These are phyloP conservation scores for Propithecus coquereli DNA, from an alignment of 2,113 vertebrate species.

Conservation along the genomic window DNA sequence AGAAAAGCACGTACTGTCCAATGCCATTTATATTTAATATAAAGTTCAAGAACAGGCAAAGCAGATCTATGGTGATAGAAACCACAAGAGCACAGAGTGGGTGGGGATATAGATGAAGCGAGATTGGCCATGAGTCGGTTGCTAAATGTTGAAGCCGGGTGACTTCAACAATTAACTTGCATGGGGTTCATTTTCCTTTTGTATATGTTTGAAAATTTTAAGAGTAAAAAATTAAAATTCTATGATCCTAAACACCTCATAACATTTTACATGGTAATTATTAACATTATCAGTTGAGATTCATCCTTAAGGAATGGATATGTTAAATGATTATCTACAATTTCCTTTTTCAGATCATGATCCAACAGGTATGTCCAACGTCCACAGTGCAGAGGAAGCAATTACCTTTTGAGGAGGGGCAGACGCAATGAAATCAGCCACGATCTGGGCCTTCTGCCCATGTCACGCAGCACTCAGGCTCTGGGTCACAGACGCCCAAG, in stretches of 20 bases:
- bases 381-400: constrained; percentile 8
- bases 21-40: neutral
- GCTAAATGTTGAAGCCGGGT: neutral
- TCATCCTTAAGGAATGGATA: constrained; percentile 8
- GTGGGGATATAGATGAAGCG: neutral
- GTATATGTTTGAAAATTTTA: neutral
- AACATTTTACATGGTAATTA: neutral
- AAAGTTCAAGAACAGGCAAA: neutral
- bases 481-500: neutral
- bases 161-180: neutral
- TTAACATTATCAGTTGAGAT: neutral
- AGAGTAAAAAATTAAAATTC: constrained; percentile 4
- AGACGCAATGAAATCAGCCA: neutral
- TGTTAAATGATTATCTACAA: constrained; percentile 14
- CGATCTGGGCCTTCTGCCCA: neutral
- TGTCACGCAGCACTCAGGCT: neutral
- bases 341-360: constrained; percentile 18
- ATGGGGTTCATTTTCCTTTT: neutral
- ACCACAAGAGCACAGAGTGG: neutral
- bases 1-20: neutral
- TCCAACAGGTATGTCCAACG: neutral
- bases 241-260: neutral
- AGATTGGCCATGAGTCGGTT: neutral
- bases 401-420: neutral
- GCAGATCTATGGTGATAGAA: neutral